Base-by-base conservation (phyloP, 2,888 invertebrate genomes). In the Trachelus iudaicus region DNA sequence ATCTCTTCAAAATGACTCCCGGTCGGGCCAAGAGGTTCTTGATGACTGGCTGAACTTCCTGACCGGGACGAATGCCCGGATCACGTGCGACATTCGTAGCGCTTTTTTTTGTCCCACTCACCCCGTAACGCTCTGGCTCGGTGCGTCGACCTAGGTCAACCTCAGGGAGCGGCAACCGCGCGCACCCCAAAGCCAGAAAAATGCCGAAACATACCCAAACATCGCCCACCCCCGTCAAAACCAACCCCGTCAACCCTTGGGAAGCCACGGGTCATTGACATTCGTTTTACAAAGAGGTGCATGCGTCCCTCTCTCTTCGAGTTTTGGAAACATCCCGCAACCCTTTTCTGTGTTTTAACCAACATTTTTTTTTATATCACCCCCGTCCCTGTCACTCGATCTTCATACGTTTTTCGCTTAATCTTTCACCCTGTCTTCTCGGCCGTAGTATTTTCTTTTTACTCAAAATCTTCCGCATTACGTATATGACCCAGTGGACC, bases 181-280 rank as follows among this genome's bases (percentile, higher is more conserved):
- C 81, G 81, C 80, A 81, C 82, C 81, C 79, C 78, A 78, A 31
- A 82, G 80, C 76, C 81, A 80, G 85, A 86, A 87, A 86, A 86
- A 87, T 88, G 79, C 84, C 83, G 83, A 85, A 77, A 86, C 84
- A 87, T 82, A 75, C 79, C 78, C 76, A 81, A 79, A 82, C 78
- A 79, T 81, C 73, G 77, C 74, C 80, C 78, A 78, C 76, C 74
- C 79, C 77, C 73, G 79, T 68, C 73, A 77, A 78, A 80, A 73
- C 73, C 79, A 78, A 80, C 81, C 80, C 77, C 78, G 82, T 82
- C 81, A 83, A 80, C 84, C 83, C 83, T 84, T 83, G 79, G 79
- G 76, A 79, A 83, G 82, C 75, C 77, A 81, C 68, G 79, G 83
- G 84, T 87, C 85, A 83, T 88, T 86, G 86, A 87, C 85, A 86